Base-by-base conservation (phyloP, 2,888 invertebrate species). In the Eupithecia inturbata region DNA sequence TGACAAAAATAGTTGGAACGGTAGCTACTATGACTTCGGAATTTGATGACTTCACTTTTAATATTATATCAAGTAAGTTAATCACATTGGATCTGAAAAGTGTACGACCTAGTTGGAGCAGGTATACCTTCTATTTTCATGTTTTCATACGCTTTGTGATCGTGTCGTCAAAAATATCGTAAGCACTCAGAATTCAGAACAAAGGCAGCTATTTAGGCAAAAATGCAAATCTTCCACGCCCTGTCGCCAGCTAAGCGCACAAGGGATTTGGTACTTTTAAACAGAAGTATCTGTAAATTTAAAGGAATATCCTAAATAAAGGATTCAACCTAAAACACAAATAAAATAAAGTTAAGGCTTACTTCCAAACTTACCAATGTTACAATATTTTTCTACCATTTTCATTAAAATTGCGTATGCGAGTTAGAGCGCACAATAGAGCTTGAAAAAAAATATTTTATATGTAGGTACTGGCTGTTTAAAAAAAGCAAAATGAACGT, bases 151-250 rank as follows among this genome's bases (percentile, higher is more conserved):
- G 39, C 60, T 39, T 19, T 28, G 26, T 41, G 39, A 69, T 19
- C 57, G 31, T 41, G 60, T 41, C 69, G 31, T 10, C 69, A 39
- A 62, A 62, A 62, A 62, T 31, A 69, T 62, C 41, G 41, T 62
- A 69, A 62, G 62, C 62, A 69, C 69, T 69, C 69, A 45, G 39
- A 69, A 41, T 69, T 41, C 62, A 39, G 62, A 69, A 62, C 31
- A 62, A 70, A 70, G 60, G 69, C 69, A 33, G 69, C 31, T 62
- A 41, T 70, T 70, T 70, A 70, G 62, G 69, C 69, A 70, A 70
- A 70, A 70, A 70, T 70, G 69, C 62, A 62, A 70, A 70, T 70
- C 28, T 60, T 45, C 62, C 41, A 41, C 60, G 60, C 69, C 62
- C 41, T 62, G 69, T 70, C 69, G 45, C 62, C 41, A 31, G 62